Evolutionary conservation across 2,113 vertebrate species (phyloP), one percentile per base, ranked within the genome.

Genomic region (Hemibates koningsi): DNA sequence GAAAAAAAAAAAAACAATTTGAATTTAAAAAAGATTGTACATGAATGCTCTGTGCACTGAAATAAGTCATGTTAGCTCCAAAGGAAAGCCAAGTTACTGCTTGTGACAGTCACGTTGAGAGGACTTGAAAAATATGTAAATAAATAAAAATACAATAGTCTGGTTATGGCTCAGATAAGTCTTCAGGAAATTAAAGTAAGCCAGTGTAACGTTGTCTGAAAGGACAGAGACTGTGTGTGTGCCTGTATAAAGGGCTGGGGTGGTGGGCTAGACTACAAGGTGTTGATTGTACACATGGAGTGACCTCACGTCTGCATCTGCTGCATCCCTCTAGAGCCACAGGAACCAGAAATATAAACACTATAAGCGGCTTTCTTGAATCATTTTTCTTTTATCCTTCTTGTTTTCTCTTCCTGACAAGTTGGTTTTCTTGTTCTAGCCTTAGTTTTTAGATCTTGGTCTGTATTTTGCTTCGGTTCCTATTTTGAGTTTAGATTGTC

Each of bases 251-350:
- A 24, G n/a, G 7, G 5, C 16, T 7, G 4, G n/a, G 34, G 5
- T 10, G 14, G 9, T 54, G 50, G 57, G 32, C 19, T 1, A 56
- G 84, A 91, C 88, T 8, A 94, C 83, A 93, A 86, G 36, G 11
- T 76, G 66, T 83, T 90, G 91, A 90, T 90, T 93, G 90, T 92
- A 14, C 80, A 41, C 34, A 87, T 27, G 3, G 6, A 56, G 36
- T 86, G 86, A 93, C 71, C 6, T 91, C 92, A 89, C n/a, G 16
- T 92, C 87, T 87, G 84, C 19, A n/a, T 7, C 48, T 82, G 53
- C 76, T 79, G 66, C 48, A 32, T 81, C 54, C 29, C 66, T 76
- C 36, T 34, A 59, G 21, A 53, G 57, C 43, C 38, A 34, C 54
- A 32, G 32, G 43, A 63, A 36, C 3, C 3, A 52, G 13, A n/a